Conservation (phyloP, 2,797 vertebrate genomes). For the Tinamus major region DNA sequence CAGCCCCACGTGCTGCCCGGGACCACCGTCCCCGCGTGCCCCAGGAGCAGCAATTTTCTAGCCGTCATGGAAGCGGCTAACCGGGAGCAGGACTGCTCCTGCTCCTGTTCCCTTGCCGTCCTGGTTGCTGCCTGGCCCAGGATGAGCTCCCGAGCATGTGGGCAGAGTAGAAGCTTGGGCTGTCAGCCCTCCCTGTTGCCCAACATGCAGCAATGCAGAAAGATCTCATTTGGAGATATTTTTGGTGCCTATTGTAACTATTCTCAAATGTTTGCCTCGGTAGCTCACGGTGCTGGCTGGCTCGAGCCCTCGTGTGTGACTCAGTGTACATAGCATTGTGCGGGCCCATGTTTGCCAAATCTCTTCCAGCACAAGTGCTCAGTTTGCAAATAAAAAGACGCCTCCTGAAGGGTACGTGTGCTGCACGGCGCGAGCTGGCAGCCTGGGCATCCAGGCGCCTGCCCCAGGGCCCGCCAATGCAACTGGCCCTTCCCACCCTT, state of each 20-base stretch:
- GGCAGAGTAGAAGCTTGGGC: slow-evolving; percentile 17
- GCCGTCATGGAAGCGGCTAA: not conserved
- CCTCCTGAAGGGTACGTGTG: not conserved
- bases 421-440: not conserved
- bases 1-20: not conserved
- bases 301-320: slow-evolving; percentile 65
- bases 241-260: slow-evolving; percentile 69
- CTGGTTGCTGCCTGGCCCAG: not conserved
- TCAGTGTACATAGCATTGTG: slow-evolving; percentile 54
- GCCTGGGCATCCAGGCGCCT: not conserved
- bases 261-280: slow-evolving; percentile 68
- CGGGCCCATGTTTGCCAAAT: slow-evolving; percentile 60
- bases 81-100: not conserved
- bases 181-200: slow-evolving; percentile 47
- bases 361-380: slow-evolving; percentile 63
- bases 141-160: slow-evolving; percentile 42
- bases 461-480: not conserved
- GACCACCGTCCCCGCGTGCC: not conserved
- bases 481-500: not conserved
- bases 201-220: slow-evolving; percentile 62
- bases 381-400: slow-evolving; percentile 72
- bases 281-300: slow-evolving; percentile 57
- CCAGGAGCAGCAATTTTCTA: not conserved
- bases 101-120: not conserved
- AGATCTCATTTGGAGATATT: slow-evolving; percentile 67